phyloP scores from a whole-genome alignment of 1,140 invertebrate genomes.

The Sesamia nonagrioides region DNA sequence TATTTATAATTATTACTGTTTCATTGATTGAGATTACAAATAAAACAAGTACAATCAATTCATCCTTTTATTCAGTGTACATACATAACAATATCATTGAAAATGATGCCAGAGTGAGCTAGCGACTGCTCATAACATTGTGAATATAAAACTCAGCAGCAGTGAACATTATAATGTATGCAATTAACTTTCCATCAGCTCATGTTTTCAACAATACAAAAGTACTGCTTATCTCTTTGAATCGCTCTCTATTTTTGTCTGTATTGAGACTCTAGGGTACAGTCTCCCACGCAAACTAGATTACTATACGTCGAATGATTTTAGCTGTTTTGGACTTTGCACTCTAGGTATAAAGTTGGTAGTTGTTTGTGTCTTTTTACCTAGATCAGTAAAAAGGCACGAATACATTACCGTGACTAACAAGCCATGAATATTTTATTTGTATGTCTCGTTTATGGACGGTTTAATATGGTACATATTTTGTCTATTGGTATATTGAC shows the following conservation, averaged over 20 bases:
- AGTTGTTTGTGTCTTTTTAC: slow-evolving; percentile 12
- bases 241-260: slow-evolving; percentile 32
- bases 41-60: too few species aligned
- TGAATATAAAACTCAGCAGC: slow-evolving; percentile 17
- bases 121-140: not conserved
- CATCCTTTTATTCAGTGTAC: too few species aligned
- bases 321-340: slow-evolving; percentile 38
- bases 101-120: not conserved
- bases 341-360: slow-evolving; percentile 15
- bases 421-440: slow-evolving; percentile 59
- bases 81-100: too few species aligned
- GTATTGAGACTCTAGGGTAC: slow-evolving; percentile 41
- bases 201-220: slow-evolving; percentile 39
- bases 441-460: slow-evolving; percentile 30
- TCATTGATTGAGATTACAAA: too few species aligned
- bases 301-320: slow-evolving; percentile 4
- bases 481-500: not conserved
- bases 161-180: slow-evolving; percentile 29
- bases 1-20: too few species aligned
- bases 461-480: slow-evolving; percentile 28
- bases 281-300: slow-evolving; percentile 38
- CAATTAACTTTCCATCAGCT: slow-evolving; percentile 25
- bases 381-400: slow-evolving; percentile 46
- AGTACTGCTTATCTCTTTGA: slow-evolving; percentile 14
- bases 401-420: slow-evolving; percentile 57